Percentiles rank a stretch among this genome's conserved stretches.
Evolutionary conservation across 2,888 invertebrate species (phyloP).

Genomic region (Tridacna gigas): DNA sequence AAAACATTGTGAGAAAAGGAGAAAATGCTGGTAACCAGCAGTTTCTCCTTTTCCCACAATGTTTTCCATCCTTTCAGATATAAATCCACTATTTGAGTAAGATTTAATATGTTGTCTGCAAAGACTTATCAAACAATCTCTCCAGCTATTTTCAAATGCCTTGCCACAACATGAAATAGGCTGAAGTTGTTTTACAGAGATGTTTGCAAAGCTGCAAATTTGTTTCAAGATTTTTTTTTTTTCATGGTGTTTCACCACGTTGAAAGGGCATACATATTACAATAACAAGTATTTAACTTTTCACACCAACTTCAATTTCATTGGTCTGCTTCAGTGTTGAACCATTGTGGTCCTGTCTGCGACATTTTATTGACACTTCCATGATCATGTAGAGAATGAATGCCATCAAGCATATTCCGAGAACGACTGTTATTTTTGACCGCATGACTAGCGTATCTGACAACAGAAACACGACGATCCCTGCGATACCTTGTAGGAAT

Average conservation of each 20-base stretch:
- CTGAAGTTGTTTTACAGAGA: neutral
- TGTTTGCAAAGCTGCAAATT: neutral
- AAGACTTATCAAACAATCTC: too few relatives aligned
- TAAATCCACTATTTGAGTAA: too few relatives aligned
- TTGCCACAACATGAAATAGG: too few relatives aligned
- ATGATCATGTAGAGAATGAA: slow-evolving; percentile 72
- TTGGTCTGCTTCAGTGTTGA: neutral
- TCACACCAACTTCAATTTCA: neutral
- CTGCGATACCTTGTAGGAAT: slow-evolving; percentile 80
- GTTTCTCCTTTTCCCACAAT: too few relatives aligned
- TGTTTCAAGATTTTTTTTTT: too few relatives aligned
- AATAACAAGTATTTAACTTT: neutral
- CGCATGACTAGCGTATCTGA: slow-evolving; percentile 77
- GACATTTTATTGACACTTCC: slow-evolving; percentile 67
- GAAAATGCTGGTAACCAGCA: too few relatives aligned
- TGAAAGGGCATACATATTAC: too few relatives aligned
- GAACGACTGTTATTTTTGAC: slow-evolving; percentile 44
- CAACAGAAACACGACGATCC: slow-evolving; percentile 75
- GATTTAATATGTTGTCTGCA: too few relatives aligned
- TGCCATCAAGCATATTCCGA: slow-evolving; percentile 65
- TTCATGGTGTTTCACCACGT: too few relatives aligned
- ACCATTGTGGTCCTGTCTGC: slow-evolving; percentile 9
- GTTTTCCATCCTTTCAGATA: too few relatives aligned
- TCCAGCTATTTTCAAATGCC: too few relatives aligned
- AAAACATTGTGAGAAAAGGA: too few relatives aligned